Conservation (phyloP, 2,888 invertebrate species). For the Sarcophaga carnaria region DNA sequence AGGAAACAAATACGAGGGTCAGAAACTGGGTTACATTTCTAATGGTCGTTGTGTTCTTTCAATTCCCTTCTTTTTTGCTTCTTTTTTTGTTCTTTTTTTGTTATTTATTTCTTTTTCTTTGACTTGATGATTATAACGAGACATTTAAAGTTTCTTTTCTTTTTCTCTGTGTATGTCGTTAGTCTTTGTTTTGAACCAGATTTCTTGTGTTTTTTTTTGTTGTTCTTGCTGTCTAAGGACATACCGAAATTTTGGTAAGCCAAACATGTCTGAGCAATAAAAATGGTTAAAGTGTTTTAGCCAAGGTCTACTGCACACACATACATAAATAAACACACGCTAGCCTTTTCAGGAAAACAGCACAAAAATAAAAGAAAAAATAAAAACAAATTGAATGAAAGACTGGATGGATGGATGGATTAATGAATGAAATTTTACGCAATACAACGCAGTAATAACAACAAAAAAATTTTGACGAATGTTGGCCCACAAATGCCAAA, state of each 20-base stretch:
- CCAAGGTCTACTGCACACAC: conserved; percentile 20
- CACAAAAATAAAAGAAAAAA: too few species aligned
- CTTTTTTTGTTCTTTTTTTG: neutral
- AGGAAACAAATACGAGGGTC: conserved; percentile 16
- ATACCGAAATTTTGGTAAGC: conserved; percentile 31
- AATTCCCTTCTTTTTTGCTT: neutral
- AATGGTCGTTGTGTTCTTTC: neutral
- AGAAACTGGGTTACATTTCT: conserved; percentile 24
- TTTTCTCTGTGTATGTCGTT: neutral
- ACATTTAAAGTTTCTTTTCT: neutral
- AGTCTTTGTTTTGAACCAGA: too few species aligned
- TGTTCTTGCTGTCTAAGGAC: neutral
- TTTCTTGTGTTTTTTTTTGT: neutral
- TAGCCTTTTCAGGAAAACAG: too few species aligned
- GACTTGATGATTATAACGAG: neutral
- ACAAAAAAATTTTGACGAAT: conserved; percentile 22
- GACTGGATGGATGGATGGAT: neutral
- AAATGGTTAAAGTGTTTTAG: conserved; percentile 55
- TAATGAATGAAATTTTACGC: conserved; percentile 53
- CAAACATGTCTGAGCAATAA: conserved; percentile 64
- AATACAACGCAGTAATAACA: conserved; percentile 34
- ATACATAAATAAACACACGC: neutral
- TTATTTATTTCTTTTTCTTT: neutral
- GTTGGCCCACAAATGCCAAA: conserved; percentile 11
- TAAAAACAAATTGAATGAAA: too few species aligned